Base-by-base conservation (phyloP, 2,797 vertebrate genomes). In the Zalophus californianus region DNA sequence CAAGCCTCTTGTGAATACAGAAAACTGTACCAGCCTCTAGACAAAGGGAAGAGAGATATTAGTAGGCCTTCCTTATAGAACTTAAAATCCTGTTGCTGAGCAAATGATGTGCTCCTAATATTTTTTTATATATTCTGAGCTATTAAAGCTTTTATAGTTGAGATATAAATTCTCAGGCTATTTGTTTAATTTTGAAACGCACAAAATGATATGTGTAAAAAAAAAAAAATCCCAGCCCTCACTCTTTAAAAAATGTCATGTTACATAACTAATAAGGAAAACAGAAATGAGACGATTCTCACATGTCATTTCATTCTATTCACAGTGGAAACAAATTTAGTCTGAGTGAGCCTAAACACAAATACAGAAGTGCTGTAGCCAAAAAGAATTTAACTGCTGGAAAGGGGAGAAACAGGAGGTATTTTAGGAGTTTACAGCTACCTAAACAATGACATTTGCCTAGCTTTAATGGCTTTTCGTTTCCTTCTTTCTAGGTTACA, bases 211-310 rank as follows among this genome's bases (percentile, higher is more conserved):
- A 68, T 88, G 87, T 73, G 56, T 21, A 62, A 90, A 94, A 95
- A 79, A 93, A 29, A 35, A 60, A 87, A 52, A 68, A 29, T 2
- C 7, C 29, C 38, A 91, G 38, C 41, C 29, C 54, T 91, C 68
- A 66, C 29, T 90, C 50, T 95, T 96, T 84, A 75, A 92, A 97
- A 35, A 96, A 92, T 97, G 87, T 97, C 72, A 78, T 7, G 0
- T 97, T 97, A 90, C 66, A 56, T 96, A 96, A 97, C 90, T 97
- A 94, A 98, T 88, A 97, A 94, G 73, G 80, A 97, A 97, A 94
- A 87, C 32, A 93, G 90, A 96, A 93, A 96, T 60, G 86, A 97
- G 82, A 94, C 66, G 83, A 96, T 92, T 94, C 96, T 97, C 89
- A 83, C 38, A 96, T 96, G 86, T 84, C 93, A 96, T 96, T 97